Conservation (phyloP, 1,140 invertebrate species). For the Wasmannia auropunctata region DNA sequence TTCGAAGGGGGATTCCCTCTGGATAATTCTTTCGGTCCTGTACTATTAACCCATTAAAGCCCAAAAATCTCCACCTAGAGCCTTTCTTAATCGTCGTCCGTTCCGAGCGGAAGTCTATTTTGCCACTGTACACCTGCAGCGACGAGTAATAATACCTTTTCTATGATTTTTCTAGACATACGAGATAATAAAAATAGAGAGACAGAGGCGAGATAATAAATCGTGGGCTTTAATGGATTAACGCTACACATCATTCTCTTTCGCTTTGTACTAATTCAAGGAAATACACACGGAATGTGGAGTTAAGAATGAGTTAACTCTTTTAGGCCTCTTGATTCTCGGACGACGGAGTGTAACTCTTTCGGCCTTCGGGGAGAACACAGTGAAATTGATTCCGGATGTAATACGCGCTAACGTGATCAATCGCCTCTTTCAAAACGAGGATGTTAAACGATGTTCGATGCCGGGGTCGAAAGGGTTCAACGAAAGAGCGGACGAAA, state of each 20-base stretch:
- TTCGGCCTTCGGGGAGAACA: neutral
- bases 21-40: constrained; percentile 36
- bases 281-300: constrained; percentile 1
- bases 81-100: constrained; percentile 5
- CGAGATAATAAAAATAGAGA: neutral
- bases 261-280: constrained; percentile 37
- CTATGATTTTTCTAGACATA: constrained; percentile 4
- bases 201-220: neutral
- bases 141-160: neutral
- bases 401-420: neutral
- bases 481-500: neutral
- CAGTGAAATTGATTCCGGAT: neutral
- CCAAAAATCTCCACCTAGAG: constrained; percentile 1
- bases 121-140: neutral
- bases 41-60: constrained; percentile 45
- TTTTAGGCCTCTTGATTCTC: neutral
- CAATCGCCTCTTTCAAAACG: constrained; percentile 1
- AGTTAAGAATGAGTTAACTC: neutral
- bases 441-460: neutral
- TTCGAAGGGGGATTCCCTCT: neutral
- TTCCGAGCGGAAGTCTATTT: neutral
- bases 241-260: neutral
- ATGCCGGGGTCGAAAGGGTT: neutral
- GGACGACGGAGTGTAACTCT: neutral
- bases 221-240: constrained; percentile 33